phyloP scores from a whole-genome alignment of 2,888 invertebrate genomes.

The Koerneria pararmatus region DNA sequence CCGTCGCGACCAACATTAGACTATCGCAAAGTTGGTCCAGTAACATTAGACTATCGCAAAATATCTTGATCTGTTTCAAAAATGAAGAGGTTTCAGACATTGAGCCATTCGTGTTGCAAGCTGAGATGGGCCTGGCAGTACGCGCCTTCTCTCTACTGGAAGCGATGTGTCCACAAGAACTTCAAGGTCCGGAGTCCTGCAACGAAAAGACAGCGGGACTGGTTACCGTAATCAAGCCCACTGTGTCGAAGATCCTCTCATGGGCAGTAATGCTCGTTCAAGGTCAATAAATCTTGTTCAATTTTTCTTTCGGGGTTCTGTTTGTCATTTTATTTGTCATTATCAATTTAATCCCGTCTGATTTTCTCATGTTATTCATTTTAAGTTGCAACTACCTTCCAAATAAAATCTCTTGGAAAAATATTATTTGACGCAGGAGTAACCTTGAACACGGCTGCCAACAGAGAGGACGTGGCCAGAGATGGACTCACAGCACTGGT shows the following conservation, averaged over 20 bases:
- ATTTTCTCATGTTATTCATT: no score
- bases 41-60: no score
- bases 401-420: background rate
- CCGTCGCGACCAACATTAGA: no score
- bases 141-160: slow-evolving; percentile 21
- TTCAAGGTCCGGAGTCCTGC: no score
- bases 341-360: no score
- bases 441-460: slow-evolving; percentile 17
- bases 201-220: no score
- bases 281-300: slow-evolving; percentile 1
- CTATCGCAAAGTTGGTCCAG: no score
- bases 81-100: slow-evolving; percentile 5
- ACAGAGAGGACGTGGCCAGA: slow-evolving; percentile 19
- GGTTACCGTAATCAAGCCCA: background rate
- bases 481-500: slow-evolving; percentile 14
- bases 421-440: slow-evolving; percentile 10
- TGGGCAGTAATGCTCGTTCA: slow-evolving; percentile 14
- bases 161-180: background rate
- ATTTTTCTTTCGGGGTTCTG: background rate
- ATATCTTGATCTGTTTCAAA: no score
- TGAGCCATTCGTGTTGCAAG: slow-evolving; percentile 22
- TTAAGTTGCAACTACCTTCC: no score
- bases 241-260: background rate
- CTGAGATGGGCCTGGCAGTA: slow-evolving; percentile 20
- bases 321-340: no score